Conservation (phyloP, 2,888 invertebrate genomes). For the Watsonalla binaria region DNA sequence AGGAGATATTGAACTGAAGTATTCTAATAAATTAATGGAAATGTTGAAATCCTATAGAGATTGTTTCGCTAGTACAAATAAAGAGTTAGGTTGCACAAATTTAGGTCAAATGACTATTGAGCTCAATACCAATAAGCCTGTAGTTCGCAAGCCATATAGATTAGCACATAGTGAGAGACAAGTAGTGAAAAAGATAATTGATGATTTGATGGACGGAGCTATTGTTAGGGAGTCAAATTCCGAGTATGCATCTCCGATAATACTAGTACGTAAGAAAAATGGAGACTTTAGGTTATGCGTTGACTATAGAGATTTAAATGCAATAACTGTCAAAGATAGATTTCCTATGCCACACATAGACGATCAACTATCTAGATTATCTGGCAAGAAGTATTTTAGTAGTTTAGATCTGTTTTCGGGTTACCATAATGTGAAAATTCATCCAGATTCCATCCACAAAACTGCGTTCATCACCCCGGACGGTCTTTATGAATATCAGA, state of each 20-base stretch:
- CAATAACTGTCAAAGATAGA: constrained; percentile 20
- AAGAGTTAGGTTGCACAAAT: constrained; percentile 18
- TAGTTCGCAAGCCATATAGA: constrained; percentile 15
- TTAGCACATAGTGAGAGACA: constrained; percentile 9
- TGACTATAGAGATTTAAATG: constrained; percentile 22
- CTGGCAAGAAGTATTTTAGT: constrained; percentile 20
- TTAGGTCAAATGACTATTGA: constrained; percentile 20
- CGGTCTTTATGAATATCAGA: constrained; percentile 20
- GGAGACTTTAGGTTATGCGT: constrained; percentile 22
- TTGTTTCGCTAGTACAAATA: constrained; percentile 14
- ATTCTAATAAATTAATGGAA: no score
- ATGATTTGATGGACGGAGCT: constrained; percentile 19
- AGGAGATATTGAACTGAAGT: no score
- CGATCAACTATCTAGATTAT: constrained; percentile 17
- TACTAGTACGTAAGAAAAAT: constrained; percentile 23
- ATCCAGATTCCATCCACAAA: constrained; percentile 13
- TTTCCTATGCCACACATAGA: constrained; percentile 25
- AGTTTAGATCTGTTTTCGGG: constrained; percentile 18
- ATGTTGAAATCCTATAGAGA: no score
- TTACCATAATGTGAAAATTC: constrained; percentile 17
- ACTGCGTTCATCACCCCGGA: constrained; percentile 18
- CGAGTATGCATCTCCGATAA: constrained; percentile 19
- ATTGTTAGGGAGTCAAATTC: constrained; percentile 22
- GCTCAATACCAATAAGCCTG: constrained; percentile 12
- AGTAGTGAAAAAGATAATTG: constrained; percentile 12